A percentile compares a stretch with the other conserved stretches of the same genome.
Evolutionary conservation across 2,888 invertebrate species (phyloP).

Genomic region (Drosophila gaucha): DNA sequence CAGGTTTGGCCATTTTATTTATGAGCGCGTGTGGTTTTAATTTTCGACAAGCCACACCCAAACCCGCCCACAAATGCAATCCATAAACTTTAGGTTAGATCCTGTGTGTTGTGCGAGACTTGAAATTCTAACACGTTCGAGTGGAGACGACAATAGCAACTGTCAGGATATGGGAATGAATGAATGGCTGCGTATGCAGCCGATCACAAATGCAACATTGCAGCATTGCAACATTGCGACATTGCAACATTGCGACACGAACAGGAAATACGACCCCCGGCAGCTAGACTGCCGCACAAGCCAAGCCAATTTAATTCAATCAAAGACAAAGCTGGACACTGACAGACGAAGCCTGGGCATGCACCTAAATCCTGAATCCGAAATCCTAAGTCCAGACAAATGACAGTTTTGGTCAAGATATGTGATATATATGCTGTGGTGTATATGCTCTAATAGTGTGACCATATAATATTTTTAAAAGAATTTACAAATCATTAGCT

Average conservation of each 20-base stretch:
- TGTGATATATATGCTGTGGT: constrained; percentile 14
- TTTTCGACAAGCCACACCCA: constrained; percentile 28
- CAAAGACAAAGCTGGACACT: constrained; percentile 70
- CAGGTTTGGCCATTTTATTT: constrained; percentile 56
- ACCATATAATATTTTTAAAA: background rate
- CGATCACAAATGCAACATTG: constrained; percentile 22
- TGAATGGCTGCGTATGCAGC: constrained; percentile 59
- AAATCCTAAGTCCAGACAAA: constrained; percentile 2
- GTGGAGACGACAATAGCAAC: constrained; percentile 53
- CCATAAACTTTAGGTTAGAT: constrained; percentile 48
- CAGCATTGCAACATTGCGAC: constrained; percentile 19
- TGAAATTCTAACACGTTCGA: constrained; percentile 64
- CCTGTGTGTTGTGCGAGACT: constrained; percentile 20
- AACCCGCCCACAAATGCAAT: constrained; percentile 3
- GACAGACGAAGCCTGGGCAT: constrained; percentile 45
- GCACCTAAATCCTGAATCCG: constrained; percentile 28
- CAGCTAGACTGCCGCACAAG: constrained; percentile 32
- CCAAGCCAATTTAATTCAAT: constrained; percentile 73
- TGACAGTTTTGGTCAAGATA: constrained; percentile 33
- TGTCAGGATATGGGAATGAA: constrained; percentile 55
- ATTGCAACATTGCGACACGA: constrained; percentile 40
- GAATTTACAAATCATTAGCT: background rate
- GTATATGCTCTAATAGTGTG: background rate
- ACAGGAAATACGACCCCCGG: constrained; percentile 30
- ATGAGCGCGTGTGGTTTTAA: constrained; percentile 62